Evolutionary conservation across 2,797 vertebrate species (phyloP), one percentile per base, ranked within the genome.

Genomic region (Xyrichtys novacula): DNA sequence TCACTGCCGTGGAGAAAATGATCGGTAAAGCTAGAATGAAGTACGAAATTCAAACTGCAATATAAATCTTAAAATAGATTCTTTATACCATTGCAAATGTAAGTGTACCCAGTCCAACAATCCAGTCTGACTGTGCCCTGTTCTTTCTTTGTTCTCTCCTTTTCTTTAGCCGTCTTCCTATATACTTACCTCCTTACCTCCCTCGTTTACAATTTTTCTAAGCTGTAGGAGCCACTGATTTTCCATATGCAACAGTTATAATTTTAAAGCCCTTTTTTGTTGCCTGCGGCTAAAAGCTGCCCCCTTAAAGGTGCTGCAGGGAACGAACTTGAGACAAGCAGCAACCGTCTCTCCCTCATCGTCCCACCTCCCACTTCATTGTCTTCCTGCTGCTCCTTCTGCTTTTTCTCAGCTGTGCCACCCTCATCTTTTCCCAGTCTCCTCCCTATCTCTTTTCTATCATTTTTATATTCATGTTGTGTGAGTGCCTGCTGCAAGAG

Each of bases 401-500:
- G 42, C 36, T 46, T 74, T 60, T 47, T 29, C 70, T 67, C 71
- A 46, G 55, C 44, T 22, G 28, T 34, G 25, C 43, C 49, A 47
- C 69, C 40, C 58, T 62, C 56, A 46, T 52, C 40, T 39, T 65
- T 66, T 77, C 34, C 36, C 14, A 1, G 38, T 64, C 32, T 65
- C 29, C 34, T 63, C 60, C 46, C 14, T 28, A n/a, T 66, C 59
- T 63, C 40, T 19, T 16, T 55, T 38, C 72, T 79, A 81, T 62
- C 25, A 19, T 58, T 46, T 79, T 83, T 62, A 74, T 62, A 76
- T 69, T 71, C 56, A 71, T 46, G 34, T 70, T 32, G 50, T 78
- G 67, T 73, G 70, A 43, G 60, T 70, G 59, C 78, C 74, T 65
- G 52, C 75, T 84, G 76, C 56, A 60, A 76, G 65, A 52, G 68